phyloP scores from a whole-genome alignment of 2,888 invertebrate genomes.

The Orgyia antiqua region DNA sequence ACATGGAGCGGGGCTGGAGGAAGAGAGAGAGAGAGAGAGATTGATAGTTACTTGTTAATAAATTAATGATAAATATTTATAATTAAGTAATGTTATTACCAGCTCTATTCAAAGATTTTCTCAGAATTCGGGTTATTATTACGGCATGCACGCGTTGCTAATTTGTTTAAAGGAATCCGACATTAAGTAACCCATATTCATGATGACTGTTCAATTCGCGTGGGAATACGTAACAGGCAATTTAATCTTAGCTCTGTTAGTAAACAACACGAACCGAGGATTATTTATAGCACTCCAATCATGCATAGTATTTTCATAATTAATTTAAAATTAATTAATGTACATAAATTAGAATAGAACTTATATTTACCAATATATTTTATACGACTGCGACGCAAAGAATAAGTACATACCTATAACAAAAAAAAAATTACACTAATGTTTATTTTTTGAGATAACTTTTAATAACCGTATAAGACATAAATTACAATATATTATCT shows the following conservation, averaged over 20 bases:
- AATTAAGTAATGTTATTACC: too few species aligned
- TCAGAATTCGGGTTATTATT: conserved; percentile 4
- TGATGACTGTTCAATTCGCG: conserved; percentile 12
- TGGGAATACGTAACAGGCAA: conserved; percentile 16
- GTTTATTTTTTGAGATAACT: too few species aligned
- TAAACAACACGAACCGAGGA: conserved; percentile 3
- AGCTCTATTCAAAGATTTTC: conserved; percentile 9
- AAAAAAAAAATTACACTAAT: too few species aligned
- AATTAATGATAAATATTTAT: too few species aligned
- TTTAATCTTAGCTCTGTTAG: conserved; percentile 16
- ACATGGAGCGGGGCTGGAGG: too few species aligned
- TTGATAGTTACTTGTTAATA: too few species aligned
- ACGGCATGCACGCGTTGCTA: conserved; percentile 7
- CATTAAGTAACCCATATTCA: conserved; percentile 22
- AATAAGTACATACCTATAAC: conserved; percentile 6
- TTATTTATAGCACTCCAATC: conserved; percentile 1
- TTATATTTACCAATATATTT: not conserved
- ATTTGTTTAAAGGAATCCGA: conserved; percentile 9
- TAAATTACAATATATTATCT: too few species aligned
- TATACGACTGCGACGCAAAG: not conserved
- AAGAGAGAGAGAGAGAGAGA: too few species aligned
- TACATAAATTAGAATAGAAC: not conserved
- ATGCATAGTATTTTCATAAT: not conserved
- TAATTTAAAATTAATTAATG: not conserved
- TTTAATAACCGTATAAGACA: too few species aligned